A percentile compares a stretch with the other conserved stretches of the same genome.
Conservation (phyloP, 2,797 vertebrate species). For the Gymnoscopelus braueri region DNA sequence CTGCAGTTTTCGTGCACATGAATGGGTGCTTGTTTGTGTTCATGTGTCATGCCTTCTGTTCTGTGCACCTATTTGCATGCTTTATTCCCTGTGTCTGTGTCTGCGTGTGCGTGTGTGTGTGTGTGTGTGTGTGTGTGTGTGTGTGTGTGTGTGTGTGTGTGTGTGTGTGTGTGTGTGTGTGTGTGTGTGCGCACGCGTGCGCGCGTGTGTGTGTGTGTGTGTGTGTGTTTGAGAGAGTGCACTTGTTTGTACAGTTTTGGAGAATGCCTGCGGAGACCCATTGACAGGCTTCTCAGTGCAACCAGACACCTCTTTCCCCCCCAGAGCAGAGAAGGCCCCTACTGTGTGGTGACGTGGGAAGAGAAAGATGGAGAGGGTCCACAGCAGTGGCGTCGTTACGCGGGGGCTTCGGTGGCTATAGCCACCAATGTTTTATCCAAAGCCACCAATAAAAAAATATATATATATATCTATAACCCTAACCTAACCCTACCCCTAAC, state of each 20-base stretch:
- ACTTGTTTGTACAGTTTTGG: slow-evolving; percentile 27
- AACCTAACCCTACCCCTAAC: too few relatives aligned
- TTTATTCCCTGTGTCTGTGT: not conserved
- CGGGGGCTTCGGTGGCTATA: too few relatives aligned
- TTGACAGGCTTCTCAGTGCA: slow-evolving; percentile 52
- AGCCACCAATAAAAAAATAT: too few relatives aligned
- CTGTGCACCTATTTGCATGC: slow-evolving; percentile 4
- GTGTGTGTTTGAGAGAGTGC: not conserved
- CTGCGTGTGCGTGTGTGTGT: slow-evolving; percentile 5
- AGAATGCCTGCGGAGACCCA: slow-evolving; percentile 55
- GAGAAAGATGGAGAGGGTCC: slow-evolving; percentile 17
- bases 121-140: not conserved
- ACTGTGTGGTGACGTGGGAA: slow-evolving; percentile 26
- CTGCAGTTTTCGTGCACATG: slow-evolving; percentile 31
- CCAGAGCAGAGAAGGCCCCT: not conserved
- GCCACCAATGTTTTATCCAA: too few relatives aligned
- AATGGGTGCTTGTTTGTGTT: slow-evolving; percentile 1
- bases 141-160: not conserved
- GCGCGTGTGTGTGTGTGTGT: not conserved
- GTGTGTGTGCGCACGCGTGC: too few relatives aligned
- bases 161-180: slow-evolving; percentile 5
- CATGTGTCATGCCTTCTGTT: not conserved
- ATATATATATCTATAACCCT: too few relatives aligned
- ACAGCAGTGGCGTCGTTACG: too few relatives aligned
- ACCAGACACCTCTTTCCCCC: slow-evolving; percentile 40